phyloP scores from a whole-genome alignment of 2,888 invertebrate species.

The Amphipyra berbera region DNA sequence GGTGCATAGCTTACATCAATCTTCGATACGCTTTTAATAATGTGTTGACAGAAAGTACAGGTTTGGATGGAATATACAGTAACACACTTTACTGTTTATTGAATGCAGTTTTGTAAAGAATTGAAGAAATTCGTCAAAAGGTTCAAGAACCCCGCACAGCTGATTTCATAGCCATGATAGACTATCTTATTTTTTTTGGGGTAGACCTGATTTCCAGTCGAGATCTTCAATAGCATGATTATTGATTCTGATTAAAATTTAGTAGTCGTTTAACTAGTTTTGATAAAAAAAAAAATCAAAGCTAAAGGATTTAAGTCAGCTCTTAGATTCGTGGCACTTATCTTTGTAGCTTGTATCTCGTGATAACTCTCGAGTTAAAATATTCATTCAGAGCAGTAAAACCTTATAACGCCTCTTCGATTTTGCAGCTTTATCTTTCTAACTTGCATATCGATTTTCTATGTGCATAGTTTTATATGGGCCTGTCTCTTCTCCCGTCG shows the following conservation, averaged over 20 bases:
- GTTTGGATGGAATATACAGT: conserved; percentile 7
- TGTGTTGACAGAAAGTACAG: conserved; percentile 27
- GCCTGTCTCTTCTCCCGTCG: conserved; percentile 40
- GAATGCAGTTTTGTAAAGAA: neutral
- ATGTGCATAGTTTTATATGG: conserved; percentile 36
- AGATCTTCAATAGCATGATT: too few species aligned
- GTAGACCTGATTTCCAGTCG: too few species aligned
- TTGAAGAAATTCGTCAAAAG: neutral
- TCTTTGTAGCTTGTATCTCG: too few species aligned
- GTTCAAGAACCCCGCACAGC: too few species aligned
- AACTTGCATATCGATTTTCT: conserved; percentile 37
- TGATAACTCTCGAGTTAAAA: too few species aligned
- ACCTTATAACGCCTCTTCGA: conserved; percentile 2
- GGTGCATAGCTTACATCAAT: conserved; percentile 47
- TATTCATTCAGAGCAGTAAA: neutral
- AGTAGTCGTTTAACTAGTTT: too few species aligned
- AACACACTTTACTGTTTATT: conserved; percentile 10
- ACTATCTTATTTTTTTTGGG: too few species aligned
- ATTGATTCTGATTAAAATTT: too few species aligned
- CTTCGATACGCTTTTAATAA: conserved; percentile 34
- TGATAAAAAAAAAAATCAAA: too few species aligned
- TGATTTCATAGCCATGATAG: too few species aligned
- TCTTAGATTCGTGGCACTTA: too few species aligned
- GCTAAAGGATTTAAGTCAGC: too few species aligned
- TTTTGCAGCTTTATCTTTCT: conserved; percentile 14